Conservation (phyloP, 2,888 invertebrate species). For the Cephalotes varians region DNA sequence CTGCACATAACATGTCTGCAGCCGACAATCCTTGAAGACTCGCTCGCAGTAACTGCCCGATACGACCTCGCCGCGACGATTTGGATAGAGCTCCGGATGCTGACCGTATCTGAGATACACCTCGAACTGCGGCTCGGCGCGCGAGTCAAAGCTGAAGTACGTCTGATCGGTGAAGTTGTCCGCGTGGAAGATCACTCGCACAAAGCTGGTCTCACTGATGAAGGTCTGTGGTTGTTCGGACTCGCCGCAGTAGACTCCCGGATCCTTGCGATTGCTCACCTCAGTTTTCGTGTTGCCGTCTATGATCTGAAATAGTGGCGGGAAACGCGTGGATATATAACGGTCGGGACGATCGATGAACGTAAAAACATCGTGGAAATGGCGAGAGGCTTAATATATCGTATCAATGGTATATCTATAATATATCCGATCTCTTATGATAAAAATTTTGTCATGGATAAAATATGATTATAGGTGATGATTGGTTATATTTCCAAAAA, state of each 20-base stretch:
- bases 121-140: conserved; percentile 96
- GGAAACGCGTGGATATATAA: conserved; percentile 22
- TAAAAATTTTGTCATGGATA: background rate
- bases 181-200: conserved; percentile 95
- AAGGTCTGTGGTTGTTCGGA: conserved; percentile 97
- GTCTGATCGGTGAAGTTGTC: conserved; percentile 98
- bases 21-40: conserved; percentile 94
- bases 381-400: background rate
- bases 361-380: background rate
- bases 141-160: conserved; percentile 94
- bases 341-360: conserved; percentile 26
- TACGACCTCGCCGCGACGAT: conserved; percentile 94
- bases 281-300: conserved; percentile 96
- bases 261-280: conserved; percentile 94
- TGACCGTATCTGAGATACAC: conserved; percentile 97
- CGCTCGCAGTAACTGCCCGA: conserved; percentile 96
- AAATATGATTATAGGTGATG: background rate
- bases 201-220: conserved; percentile 97
- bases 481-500: background rate
- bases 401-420: background rate
- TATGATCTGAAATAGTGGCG: conserved; percentile 89
- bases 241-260: conserved; percentile 97
- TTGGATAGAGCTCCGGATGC: conserved; percentile 96
- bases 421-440: conserved; percentile 3
- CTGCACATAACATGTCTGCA: conserved; percentile 97